Base-by-base conservation (phyloP, 2,797 vertebrate genomes). In the Macropus fuliginosus region DNA sequence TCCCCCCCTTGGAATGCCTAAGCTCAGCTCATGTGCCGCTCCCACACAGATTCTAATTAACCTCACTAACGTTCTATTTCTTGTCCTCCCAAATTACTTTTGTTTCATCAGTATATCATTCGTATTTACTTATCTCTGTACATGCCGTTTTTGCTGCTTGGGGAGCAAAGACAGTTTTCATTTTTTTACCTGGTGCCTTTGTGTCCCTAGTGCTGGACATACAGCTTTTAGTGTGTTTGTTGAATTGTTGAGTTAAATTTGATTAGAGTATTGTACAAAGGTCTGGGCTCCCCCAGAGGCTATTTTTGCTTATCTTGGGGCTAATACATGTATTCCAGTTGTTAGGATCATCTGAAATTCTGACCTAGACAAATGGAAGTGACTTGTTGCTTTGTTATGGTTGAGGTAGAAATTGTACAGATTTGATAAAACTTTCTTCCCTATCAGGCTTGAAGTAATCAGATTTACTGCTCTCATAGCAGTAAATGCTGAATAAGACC, bases 391-490 rank as follows among this genome's bases (percentile, higher is more conserved):
- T 74, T 40, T 74, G 18, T 24, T 66, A n/a, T 81, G 66, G 66
- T 46, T 74, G 66, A 46, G 66, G 18, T 81, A 81, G 16, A 81
- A 81, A 3, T 81, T 81, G 2, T 81, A 40, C 21, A 81, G 66
- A 91, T 92, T 29, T 94, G 87, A 96, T 13, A 91, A 62, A 93
- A 91, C 4, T 8, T 94, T 91, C 81, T 57, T 91, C 54, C 55
- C 91, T 28, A 56, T 93, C 66, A 93, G 31, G 74, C 94, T 95
- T 29, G 93, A 57, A 93, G 92, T 91, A 91, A 62, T 91, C 50
- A 92, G 11, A 11, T 93, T 74, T 91, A 0, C 57, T 93, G 57
- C 24, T 12, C 95, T 52, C 50, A 52, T 52, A 52, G 50, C 50
- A 52, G 50, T 52, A 52, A 6, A 52, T 52, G 6, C 52, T 52